Conservation (phyloP, 2,888 invertebrate species). For the Mythimna vitellina region DNA sequence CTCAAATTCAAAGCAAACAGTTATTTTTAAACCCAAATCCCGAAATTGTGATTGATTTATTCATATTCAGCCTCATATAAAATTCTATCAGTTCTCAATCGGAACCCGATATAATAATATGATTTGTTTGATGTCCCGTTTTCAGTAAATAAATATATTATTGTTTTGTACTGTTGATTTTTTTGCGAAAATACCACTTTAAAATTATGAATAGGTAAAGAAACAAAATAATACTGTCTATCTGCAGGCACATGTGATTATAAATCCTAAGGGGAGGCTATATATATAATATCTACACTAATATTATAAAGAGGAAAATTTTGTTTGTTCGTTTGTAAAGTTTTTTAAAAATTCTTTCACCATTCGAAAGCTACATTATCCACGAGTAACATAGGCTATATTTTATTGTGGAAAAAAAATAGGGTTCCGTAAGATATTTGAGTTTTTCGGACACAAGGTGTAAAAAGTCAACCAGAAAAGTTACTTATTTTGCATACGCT, state of each 20-base stretch:
- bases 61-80: constrained; percentile 22
- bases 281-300: no score
- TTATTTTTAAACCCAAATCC: constrained; percentile 10
- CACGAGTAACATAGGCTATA: no score
- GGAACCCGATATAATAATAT: neutral
- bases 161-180: neutral
- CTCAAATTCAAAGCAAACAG: constrained; percentile 6
- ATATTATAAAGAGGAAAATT: no score
- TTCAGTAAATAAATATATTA: neutral
- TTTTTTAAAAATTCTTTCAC: no score
- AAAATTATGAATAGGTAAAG: neutral
- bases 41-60: constrained; percentile 34
- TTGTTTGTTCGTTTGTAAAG: no score
- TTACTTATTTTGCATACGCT: no score
- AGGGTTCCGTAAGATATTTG: no score
- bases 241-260: neutral
- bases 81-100: constrained; percentile 31
- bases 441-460: no score
- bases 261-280: no score
- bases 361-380: no score
- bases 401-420: no score
- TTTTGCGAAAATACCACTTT: neutral
- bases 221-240: neutral
- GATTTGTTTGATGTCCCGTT: constrained; percentile 8
- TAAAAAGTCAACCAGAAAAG: no score